Base-by-base conservation (phyloP, 2,888 invertebrate species). In the Pseudanteris insignis region DNA sequence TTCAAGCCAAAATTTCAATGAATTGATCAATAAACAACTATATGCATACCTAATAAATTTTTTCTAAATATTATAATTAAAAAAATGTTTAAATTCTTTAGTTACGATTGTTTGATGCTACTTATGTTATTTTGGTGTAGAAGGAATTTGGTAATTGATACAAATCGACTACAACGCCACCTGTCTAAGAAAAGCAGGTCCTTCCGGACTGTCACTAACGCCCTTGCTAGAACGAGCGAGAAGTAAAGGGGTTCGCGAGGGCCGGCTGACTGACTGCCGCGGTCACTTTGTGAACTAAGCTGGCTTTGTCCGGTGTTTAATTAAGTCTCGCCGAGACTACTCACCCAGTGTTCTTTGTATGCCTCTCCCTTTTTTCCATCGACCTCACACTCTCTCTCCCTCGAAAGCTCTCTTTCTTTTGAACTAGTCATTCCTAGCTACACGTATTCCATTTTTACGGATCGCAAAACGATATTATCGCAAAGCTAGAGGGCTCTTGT, bases 281-380 rank as follows among this genome's bases (percentile, higher is more conserved):
- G 79, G 79, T 79, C 78, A 78, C 79, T 80, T 80, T 80, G 79
- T 79, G 77, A 78, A 74, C 77, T 77, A 77, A 76, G 75, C 76
- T 73, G 74, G 77, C 76, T 76, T 77, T 76, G 72, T 75, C 70
- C 71, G 72, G 72, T 77, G 78, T 79, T 79, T 79, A 79, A 79
- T 79, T 79, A 79, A 79, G 77, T 79, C 77, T 76, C 71, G 73
- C 77, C 76, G 74, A 73, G 74, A 73, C 77, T 75, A 73, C 74
- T 76, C 73, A 68, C 70, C 69, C 72, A 47, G 59, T 55, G 55
- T 55, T 59, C 63, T 63, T 63, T 63, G 63, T 69, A 65, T 65
- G 61, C 58, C 57, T 46, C 66, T 65, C 65, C 40, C 68, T n/a
- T n/a, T n/a, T n/a, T n/a, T n/a, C n/a, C n/a, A n/a, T n/a, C n/a